phyloP scores from a whole-genome alignment of 1,140 invertebrate species.

The Eubasilissa regina region DNA sequence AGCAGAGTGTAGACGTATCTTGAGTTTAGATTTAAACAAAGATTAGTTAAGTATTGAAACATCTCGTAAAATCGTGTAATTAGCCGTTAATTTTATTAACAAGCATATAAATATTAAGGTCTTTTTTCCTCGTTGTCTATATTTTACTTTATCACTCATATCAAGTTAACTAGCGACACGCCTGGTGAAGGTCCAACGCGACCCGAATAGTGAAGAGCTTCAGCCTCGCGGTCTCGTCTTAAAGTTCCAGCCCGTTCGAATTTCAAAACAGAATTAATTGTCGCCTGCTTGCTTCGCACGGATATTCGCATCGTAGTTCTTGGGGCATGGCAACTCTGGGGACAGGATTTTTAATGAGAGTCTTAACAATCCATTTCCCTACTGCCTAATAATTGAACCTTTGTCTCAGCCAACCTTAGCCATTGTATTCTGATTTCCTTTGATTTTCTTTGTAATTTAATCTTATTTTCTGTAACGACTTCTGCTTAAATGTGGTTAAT shows the following conservation, averaged over 20 bases:
- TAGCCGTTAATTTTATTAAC: too few relatives aligned
- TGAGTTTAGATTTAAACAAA: too few relatives aligned
- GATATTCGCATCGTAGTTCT: conserved; percentile 47
- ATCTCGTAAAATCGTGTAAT: too few relatives aligned
- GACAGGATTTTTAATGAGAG: conserved; percentile 41
- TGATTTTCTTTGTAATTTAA: neutral
- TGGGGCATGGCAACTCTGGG: conserved; percentile 18
- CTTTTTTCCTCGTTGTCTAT: too few relatives aligned
- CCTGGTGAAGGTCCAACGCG: too few relatives aligned
- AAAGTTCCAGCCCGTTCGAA: conserved; percentile 34
- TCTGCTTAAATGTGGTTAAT: neutral
- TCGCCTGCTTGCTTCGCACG: conserved; percentile 54
- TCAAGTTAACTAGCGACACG: too few relatives aligned
- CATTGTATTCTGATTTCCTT: neutral
- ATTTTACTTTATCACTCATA: too few relatives aligned
- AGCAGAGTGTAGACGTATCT: too few relatives aligned
- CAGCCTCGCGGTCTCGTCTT: too few relatives aligned
- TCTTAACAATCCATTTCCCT: conserved; percentile 31
- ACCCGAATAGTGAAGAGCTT: too few relatives aligned
- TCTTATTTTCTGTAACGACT: neutral
- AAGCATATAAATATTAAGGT: too few relatives aligned
- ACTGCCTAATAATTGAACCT: conserved; percentile 7
- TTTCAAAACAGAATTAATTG: conserved; percentile 59
- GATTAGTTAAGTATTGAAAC: too few relatives aligned
- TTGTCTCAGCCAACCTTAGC: neutral